Evolutionary conservation across 2,888 invertebrate genomes (phyloP).

Genomic region (Chaetogeoica ovagalla): DNA sequence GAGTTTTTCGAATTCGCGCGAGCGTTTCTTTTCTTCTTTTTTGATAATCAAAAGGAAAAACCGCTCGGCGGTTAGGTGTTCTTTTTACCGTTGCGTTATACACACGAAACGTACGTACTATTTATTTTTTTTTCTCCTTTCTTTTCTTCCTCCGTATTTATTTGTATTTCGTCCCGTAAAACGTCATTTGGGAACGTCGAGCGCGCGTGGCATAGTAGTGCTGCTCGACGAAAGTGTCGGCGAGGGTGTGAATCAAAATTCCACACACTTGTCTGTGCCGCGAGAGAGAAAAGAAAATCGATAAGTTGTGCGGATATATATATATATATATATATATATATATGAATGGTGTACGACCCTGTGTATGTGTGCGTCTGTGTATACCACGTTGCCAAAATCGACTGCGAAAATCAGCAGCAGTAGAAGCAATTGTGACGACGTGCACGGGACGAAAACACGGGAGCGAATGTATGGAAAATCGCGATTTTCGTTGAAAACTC

Average conservation of each 20-base stretch:
- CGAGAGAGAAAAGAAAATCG: constrained; percentile 18
- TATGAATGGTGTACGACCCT: background rate
- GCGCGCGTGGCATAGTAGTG: background rate
- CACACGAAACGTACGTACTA: too few species aligned
- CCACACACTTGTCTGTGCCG: constrained; percentile 4
- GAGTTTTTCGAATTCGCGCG: too few species aligned
- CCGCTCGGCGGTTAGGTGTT: too few species aligned
- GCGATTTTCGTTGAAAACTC: too few species aligned
- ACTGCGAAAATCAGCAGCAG: background rate
- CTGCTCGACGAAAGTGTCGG: background rate
- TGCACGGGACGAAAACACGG: too few species aligned
- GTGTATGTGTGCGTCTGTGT: too few species aligned
- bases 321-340: background rate
- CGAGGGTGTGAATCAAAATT: constrained; percentile 28
- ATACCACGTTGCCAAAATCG: constrained; percentile 26
- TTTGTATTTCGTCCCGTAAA: background rate
- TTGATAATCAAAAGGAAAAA: too few species aligned
- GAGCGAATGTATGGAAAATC: too few species aligned
- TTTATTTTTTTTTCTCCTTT: too few species aligned
- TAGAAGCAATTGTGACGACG: background rate
- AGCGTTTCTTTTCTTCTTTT: too few species aligned
- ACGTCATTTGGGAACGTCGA: background rate
- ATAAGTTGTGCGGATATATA: constrained; percentile 3
- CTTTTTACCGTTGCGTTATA: too few species aligned
- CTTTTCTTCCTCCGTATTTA: background rate